A percentile compares a stretch with the other conserved stretches of the same genome.
Conservation (phyloP, 2,888 invertebrate genomes). For the Colostygia pectinataria region DNA sequence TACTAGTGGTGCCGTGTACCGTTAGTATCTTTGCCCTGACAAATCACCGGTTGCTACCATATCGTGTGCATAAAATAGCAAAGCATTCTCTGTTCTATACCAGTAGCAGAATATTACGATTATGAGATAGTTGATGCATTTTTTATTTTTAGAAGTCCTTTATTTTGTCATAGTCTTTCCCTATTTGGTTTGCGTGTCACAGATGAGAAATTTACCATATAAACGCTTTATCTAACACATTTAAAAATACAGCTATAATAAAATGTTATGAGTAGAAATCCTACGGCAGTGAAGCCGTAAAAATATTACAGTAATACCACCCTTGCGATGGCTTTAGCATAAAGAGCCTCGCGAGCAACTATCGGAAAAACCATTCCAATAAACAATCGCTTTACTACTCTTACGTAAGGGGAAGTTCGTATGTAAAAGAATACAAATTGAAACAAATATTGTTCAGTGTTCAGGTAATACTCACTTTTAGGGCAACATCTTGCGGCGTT, state of each 20-base stretch:
- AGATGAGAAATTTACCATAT: constrained; percentile 2
- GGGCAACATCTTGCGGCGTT: constrained; percentile 93
- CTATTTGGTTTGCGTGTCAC: background rate
- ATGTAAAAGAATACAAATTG: constrained; percentile 37
- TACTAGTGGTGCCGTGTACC: constrained; percentile 62
- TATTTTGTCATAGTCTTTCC: too few species aligned
- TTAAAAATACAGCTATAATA: constrained; percentile 24
- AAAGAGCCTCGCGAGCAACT: constrained; percentile 27
- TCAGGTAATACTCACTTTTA: constrained; percentile 84
- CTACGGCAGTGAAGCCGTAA: constrained; percentile 24
- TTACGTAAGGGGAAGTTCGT: constrained; percentile 30
- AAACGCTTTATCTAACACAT: constrained; percentile 16
- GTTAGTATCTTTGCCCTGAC: constrained; percentile 68
- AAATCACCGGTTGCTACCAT: constrained; percentile 61
- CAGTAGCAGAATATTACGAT: constrained; percentile 4
- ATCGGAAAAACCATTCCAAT: constrained; percentile 34
- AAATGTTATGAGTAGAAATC: constrained; percentile 30
- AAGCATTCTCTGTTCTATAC: constrained; percentile 25
- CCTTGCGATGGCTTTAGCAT: constrained; percentile 25
- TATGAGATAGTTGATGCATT: too few species aligned
- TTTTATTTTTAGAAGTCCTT: background rate
- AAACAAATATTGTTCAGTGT: constrained; percentile 34
- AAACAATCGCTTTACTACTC: constrained; percentile 32
- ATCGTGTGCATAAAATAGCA: constrained; percentile 51
- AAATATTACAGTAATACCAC: constrained; percentile 28